Evolutionary conservation across 2,888 invertebrate species (phyloP).

Genomic region (Lymantria monacha): DNA sequence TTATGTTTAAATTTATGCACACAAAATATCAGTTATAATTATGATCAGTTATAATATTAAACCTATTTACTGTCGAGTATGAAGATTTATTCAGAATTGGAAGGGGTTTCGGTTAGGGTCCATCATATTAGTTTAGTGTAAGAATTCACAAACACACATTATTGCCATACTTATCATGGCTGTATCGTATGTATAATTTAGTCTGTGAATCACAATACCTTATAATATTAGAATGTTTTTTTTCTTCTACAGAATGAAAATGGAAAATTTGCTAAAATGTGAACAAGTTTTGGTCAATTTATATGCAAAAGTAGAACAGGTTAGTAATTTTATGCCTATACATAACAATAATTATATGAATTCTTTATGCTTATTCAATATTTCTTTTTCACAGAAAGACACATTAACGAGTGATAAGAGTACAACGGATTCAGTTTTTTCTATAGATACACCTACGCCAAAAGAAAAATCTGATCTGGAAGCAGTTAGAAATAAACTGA

Average conservation of each 20-base stretch:
- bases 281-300: slow-evolving; percentile 86
- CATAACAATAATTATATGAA: no score
- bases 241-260: slow-evolving; percentile 85
- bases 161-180: no score
- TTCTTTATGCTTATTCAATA: background rate
- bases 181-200: no score
- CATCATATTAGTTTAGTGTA: no score
- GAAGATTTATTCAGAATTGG: no score
- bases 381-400: slow-evolving; percentile 54
- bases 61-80: no score
- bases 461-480: slow-evolving; percentile 49
- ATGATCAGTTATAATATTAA: no score
- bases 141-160: no score
- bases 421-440: slow-evolving; percentile 22
- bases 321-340: slow-evolving; percentile 13
- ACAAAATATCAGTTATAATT: no score
- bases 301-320: slow-evolving; percentile 85
- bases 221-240: slow-evolving; percentile 10
- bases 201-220: no score
- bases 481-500: slow-evolving; percentile 60
- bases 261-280: slow-evolving; percentile 85
- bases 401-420: slow-evolving; percentile 35
- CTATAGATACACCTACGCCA: slow-evolving; percentile 27
- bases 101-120: no score
- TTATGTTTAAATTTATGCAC: no score